Percentiles rank a stretch among this genome's conserved stretches.
phyloP scores from a whole-genome alignment of 2,888 invertebrate genomes.

The Aethes cnicana region DNA sequence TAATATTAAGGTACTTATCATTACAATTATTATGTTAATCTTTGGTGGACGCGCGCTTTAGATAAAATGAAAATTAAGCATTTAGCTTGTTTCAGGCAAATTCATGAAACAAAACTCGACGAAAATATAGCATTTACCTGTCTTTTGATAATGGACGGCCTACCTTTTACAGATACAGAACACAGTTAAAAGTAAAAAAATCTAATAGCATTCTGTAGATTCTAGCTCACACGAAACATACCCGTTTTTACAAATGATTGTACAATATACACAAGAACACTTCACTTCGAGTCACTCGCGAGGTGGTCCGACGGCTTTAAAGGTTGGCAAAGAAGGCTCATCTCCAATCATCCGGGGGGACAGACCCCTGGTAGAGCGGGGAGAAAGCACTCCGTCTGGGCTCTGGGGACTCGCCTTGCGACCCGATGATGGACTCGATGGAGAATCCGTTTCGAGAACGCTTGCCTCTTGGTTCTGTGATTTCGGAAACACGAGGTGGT shows the following conservation, averaged over 20 bases:
- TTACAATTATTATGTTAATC: constrained; percentile 2
- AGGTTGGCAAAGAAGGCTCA: constrained; percentile 77
- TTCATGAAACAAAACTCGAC: background rate
- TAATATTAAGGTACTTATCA: background rate
- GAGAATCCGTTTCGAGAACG: constrained; percentile 83
- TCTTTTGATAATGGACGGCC: constrained; percentile 24
- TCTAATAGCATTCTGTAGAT: constrained; percentile 8
- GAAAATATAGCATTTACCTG: background rate
- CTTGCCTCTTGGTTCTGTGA: constrained; percentile 75
- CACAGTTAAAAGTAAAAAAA: constrained; percentile 11
- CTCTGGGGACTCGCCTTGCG: constrained; percentile 60
- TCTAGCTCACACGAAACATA: constrained; percentile 19
- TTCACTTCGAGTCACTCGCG: constrained; percentile 18
- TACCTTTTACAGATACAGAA: constrained; percentile 22
- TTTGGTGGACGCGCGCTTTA: constrained; percentile 5
- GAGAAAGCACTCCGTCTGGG: constrained; percentile 85
- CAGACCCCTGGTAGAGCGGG: constrained; percentile 77
- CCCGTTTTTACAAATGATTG: constrained; percentile 27
- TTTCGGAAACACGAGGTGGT: constrained; percentile 72
- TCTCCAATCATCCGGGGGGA: constrained; percentile 85
- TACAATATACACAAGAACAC: constrained; percentile 32
- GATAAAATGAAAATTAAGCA: background rate
- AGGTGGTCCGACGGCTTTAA: constrained; percentile 42
- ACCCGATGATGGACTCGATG: constrained; percentile 84
- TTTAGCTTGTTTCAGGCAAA: background rate